Evolutionary conservation across 2,113 vertebrate species (phyloP).

Genomic region (Alces alces): DNA sequence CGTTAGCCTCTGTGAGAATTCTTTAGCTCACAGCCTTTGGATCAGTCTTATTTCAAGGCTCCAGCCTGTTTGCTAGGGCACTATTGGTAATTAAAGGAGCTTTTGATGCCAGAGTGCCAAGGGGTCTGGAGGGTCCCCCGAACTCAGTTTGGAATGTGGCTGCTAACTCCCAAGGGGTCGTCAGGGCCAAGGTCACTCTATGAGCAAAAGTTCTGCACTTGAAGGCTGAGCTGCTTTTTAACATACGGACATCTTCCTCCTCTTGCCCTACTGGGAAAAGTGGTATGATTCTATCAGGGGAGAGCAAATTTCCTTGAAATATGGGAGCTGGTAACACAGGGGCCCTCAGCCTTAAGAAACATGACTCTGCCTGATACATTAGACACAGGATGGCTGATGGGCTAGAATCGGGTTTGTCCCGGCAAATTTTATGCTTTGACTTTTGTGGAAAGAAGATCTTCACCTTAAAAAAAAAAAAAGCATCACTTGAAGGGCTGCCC

Average conservation of each 20-base stretch:
- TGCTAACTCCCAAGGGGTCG: not conserved
- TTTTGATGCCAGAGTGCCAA: not conserved
- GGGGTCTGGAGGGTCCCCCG: not conserved
- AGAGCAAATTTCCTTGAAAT: not conserved
- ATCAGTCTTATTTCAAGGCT: constrained; percentile 43
- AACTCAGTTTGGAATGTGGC: not conserved
- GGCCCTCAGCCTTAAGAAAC: not conserved
- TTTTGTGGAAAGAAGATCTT: not conserved
- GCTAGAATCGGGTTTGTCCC: not conserved
- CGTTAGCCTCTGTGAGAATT: constrained; percentile 30
- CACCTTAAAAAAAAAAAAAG: not conserved
- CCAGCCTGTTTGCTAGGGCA: not conserved
- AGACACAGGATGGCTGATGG: fast-evolving
- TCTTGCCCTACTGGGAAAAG: not conserved
- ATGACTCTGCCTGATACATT: not conserved
- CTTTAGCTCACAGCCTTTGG: constrained; percentile 43
- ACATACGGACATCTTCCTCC: not conserved
- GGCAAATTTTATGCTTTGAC: too few species aligned
- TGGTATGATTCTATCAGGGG: not conserved
- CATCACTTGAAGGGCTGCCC: not conserved
- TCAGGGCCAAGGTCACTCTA: not conserved
- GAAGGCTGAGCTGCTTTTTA: not conserved
- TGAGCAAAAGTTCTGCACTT: not conserved
- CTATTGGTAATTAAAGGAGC: constrained; percentile 25
- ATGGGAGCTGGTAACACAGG: not conserved